phyloP scores from a whole-genome alignment of 2,113 vertebrate species.

The Planiliza haematocheilus region DNA sequence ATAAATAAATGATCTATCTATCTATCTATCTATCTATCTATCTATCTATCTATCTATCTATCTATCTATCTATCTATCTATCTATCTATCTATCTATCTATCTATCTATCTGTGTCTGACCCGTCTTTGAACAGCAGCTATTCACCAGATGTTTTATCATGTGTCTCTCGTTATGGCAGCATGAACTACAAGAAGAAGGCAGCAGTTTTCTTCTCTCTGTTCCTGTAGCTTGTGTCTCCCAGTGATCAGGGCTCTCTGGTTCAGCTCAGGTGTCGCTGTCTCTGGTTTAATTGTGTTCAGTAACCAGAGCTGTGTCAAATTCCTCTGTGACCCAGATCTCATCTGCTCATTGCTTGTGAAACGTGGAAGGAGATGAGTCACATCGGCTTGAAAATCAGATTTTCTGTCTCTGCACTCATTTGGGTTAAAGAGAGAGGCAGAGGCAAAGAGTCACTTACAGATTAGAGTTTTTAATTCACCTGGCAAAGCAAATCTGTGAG shows the following conservation, averaged over 20 bases:
- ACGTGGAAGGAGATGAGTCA: slow-evolving; percentile 24
- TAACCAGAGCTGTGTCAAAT: slow-evolving; percentile 10
- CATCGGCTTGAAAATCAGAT: slow-evolving; percentile 2
- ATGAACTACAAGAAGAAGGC: neutral
- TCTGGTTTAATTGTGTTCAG: slow-evolving; percentile 21
- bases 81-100: no score
- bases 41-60: no score
- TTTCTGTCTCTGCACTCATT: slow-evolving; percentile 19
- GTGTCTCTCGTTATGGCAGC: neutral
- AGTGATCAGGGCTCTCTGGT: neutral
- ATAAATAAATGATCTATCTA: no score
- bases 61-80: no score
- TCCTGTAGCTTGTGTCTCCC: neutral
- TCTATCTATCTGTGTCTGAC: no score
- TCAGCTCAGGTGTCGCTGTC: neutral
- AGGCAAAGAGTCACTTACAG: neutral
- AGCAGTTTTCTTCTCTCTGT: neutral
- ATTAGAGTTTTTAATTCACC: neutral
- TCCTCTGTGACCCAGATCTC: slow-evolving; percentile 39
- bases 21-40: no score
- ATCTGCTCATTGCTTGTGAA: slow-evolving; percentile 18
- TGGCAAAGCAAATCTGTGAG: neutral
- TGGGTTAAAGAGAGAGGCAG: neutral
- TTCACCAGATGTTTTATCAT: neutral
- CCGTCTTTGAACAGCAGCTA: neutral